Evolutionary conservation across 2,113 vertebrate genomes (phyloP), one percentile per base, ranked within the genome.

Genomic region (Hoplias malabaricus): DNA sequence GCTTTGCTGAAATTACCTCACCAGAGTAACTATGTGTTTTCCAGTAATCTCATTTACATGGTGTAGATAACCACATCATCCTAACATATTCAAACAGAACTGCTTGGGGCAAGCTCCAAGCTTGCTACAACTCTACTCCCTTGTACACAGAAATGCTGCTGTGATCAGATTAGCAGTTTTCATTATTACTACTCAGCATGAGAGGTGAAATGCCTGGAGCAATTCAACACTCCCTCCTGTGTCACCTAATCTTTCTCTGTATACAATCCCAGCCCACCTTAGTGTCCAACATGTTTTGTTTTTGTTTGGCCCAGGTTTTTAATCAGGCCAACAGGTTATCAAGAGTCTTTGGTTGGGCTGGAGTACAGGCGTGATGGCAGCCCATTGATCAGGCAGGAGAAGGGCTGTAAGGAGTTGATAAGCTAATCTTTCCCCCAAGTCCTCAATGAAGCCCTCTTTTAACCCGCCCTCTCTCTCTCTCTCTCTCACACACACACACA

Each of bases 291-390:
- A 27, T 63, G 63, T n/a, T 77, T 82, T 75, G 23, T 29, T 70
- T 79, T 67, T 75, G 72, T 79, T 82, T 84, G 82, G 84, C 82
- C 86, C 86, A 25, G 71, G 9, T 56, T 84, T 82, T 82, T 70
- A 66, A 67, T 50, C 74, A 14, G 76, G 89, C 90, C 91, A 83
- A 90, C 90, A 91, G 91, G 89, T 93, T 92, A 92, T 91, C 90
- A 84, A 87, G 87, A 90, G 89, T 89, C 87, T 88, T 91, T 89
- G 89, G 88, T 68, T 33, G 73, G 81, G 82, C 82, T 77, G 76
- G 79, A 80, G 86, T 83, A 77, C 70, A 29, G 83, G 78, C 87
- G 86, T 88, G 88, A 88, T 88, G 84, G 87, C 43, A 16, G 81
- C 73, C 77, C 87, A 93, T 92, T 86, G 91, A 92, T 93, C 88